phyloP scores from a whole-genome alignment of 2,888 invertebrate genomes.

The Sarcophaga rosellei region DNA sequence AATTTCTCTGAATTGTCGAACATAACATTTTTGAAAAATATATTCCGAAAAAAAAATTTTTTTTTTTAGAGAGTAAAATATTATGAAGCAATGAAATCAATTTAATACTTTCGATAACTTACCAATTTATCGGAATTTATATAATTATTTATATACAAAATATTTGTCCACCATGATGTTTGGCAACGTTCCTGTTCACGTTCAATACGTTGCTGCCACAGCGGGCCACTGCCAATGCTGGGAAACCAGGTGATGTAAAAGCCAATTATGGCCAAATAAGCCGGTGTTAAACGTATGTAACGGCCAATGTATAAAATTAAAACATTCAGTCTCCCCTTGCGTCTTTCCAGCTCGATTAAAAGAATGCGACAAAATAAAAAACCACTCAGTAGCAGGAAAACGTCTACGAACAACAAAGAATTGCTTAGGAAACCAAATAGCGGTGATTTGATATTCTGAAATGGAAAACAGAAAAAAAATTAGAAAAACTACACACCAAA shows the following conservation, averaged over 20 bases:
- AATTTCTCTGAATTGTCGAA: too few relatives aligned
- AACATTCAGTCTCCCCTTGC: slow-evolving; percentile 85
- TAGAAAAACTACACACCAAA: neutral
- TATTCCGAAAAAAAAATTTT: too few relatives aligned
- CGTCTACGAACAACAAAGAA: slow-evolving; percentile 87
- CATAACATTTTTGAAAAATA: too few relatives aligned
- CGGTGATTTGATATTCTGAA: slow-evolving; percentile 83
- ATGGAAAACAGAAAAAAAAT: slow-evolving; percentile 60
- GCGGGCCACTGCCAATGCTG: slow-evolving; percentile 87
- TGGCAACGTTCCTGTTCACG: slow-evolving; percentile 84
- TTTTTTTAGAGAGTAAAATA: too few relatives aligned
- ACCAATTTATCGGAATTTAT: slow-evolving; percentile 83
- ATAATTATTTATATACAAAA: slow-evolving; percentile 89
- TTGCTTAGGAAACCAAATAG: slow-evolving; percentile 85
- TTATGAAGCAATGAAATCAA: neutral
- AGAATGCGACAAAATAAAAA: slow-evolving; percentile 87
- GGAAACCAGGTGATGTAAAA: slow-evolving; percentile 88
- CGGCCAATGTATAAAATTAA: slow-evolving; percentile 85
- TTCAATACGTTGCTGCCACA: slow-evolving; percentile 86
- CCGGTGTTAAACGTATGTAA: slow-evolving; percentile 88
- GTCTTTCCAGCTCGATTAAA: slow-evolving; percentile 86
- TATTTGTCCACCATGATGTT: slow-evolving; percentile 88
- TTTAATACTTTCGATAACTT: slow-evolving; percentile 35
- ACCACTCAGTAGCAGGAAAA: slow-evolving; percentile 87
- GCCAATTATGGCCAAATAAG: slow-evolving; percentile 87